Conservation (phyloP, 2,888 invertebrate genomes). For the Cantharis lateralis region DNA sequence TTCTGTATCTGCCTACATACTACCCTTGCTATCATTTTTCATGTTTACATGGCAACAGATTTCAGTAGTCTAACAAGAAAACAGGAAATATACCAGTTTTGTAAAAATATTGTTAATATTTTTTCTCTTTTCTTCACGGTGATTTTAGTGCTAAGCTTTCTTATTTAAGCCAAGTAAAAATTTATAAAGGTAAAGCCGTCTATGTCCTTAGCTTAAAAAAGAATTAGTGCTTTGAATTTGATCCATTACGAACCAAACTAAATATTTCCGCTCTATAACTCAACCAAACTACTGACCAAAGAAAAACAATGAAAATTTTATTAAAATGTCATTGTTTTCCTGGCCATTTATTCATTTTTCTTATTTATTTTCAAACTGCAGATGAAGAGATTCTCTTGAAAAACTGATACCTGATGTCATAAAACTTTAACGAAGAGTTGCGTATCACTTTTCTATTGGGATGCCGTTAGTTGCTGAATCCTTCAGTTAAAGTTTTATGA, state of each 20-base stretch:
- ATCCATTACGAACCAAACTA: not conserved
- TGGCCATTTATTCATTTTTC: not conserved
- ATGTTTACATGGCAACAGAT: too few relatives aligned
- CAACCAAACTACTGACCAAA: too few relatives aligned
- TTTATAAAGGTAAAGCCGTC: not conserved
- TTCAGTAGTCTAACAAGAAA: too few relatives aligned
- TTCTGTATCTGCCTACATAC: too few relatives aligned
- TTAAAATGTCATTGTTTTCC: not conserved
- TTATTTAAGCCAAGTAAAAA: not conserved
- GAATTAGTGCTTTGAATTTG: not conserved
- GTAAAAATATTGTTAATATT: not conserved
- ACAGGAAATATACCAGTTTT: too few relatives aligned
- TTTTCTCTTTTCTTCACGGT: not conserved
- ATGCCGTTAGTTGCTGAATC: not conserved
- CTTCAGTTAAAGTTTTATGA: not conserved
- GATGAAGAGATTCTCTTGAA: not conserved
- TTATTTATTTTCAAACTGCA: not conserved
- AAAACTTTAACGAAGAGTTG: not conserved
- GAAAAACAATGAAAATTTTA: not conserved
- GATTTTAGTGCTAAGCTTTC: not conserved
- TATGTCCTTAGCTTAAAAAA: not conserved
- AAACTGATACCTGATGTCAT: not conserved
- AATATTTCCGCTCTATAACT: not conserved
- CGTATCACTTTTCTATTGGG: not conserved
- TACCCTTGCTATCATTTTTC: too few relatives aligned